Evolutionary conservation across 2,888 invertebrate species (phyloP), one percentile per base, ranked within the genome.

Genomic region (Dendrolimus pini): DNA sequence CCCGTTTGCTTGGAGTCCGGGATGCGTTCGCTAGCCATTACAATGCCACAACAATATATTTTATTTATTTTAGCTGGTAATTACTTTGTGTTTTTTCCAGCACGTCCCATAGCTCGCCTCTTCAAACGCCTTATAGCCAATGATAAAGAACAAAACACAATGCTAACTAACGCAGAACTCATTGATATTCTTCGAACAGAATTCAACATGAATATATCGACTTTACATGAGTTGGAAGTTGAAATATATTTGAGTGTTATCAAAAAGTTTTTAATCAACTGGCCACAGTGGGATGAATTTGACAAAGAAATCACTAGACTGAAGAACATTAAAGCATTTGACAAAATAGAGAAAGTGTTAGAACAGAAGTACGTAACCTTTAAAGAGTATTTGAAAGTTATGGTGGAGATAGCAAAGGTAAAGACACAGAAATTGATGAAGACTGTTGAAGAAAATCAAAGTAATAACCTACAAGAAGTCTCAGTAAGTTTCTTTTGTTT

Each of bases 251-350:
- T 89, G 8, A 82, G 78, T 13, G 69, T 86, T 0, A 72, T 86
- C 10, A 89, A 89, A 58, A 84, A 80, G 57, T 88, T 74, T 58
- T 61, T 89, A 0, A 87, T 86, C 67, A 79, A 82, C 55, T 89
- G 89, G 89, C 86, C 89, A 0, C 74, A 79, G 12, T 89, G 89
- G 89, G 82, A 87, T 14, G 75, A 76, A 1, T 76, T 89, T 13
- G 85, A 87, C 53, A 62, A 63, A 1, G 62, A 71, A 0, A 68
- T 85, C 0, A 77, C 67, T 42, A 65, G 62, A 0, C 60, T 79
- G 0, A 80, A 80, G 55, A 66, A 63, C 2, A 60, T 65, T 13
- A 64, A 68, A 1, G 63, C 72, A 7, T 57, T 55, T 7, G 65
- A 61, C 0, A 65, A 70, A 0, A 65, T 84, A 0, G 61, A 71